Evolutionary conservation across 2,888 invertebrate genomes (phyloP).

Genomic region (Pristionchus fissidentatus): DNA sequence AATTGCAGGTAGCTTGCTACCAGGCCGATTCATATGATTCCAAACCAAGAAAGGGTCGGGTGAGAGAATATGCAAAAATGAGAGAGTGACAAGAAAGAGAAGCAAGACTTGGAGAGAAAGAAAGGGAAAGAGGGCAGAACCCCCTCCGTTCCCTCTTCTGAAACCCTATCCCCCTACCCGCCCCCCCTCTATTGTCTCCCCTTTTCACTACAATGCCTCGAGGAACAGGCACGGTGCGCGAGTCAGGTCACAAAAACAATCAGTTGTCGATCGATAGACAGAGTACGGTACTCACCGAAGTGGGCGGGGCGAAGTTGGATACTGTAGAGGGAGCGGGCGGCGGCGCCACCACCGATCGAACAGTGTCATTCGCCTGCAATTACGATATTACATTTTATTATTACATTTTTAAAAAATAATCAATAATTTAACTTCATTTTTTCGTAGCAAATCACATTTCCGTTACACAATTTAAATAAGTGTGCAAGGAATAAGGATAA

Average conservation of each 20-base stretch:
- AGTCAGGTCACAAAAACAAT: neutral
- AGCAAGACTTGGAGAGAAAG: neutral
- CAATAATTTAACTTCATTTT: too few relatives aligned
- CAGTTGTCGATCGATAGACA: neutral
- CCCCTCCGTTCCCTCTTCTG: neutral
- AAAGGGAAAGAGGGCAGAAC: neutral
- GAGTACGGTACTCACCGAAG: slow-evolving; percentile 10
- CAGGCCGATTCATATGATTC: too few relatives aligned
- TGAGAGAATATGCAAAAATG: neutral
- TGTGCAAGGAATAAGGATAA: too few relatives aligned
- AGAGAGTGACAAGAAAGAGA: neutral
- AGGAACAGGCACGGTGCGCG: too few relatives aligned
- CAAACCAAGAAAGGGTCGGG: too few relatives aligned
- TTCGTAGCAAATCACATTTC: too few relatives aligned
- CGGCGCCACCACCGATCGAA: slow-evolving; percentile 8
- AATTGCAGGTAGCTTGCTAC: too few relatives aligned
- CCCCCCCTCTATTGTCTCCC: slow-evolving; percentile 1
- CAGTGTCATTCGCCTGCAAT: slow-evolving; percentile 38
- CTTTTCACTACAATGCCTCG: too few relatives aligned
- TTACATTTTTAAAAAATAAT: too few relatives aligned
- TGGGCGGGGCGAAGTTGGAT: slow-evolving; percentile 24
- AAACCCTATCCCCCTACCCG: neutral
- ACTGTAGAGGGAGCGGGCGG: slow-evolving; percentile 35
- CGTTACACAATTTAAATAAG: too few relatives aligned
- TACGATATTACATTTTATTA: neutral